These are phyloP conservation scores for Cryptoblepharus egeriae DNA, from an alignment of 2,797 vertebrate genomes.

Conservation along the genomic window DNA sequence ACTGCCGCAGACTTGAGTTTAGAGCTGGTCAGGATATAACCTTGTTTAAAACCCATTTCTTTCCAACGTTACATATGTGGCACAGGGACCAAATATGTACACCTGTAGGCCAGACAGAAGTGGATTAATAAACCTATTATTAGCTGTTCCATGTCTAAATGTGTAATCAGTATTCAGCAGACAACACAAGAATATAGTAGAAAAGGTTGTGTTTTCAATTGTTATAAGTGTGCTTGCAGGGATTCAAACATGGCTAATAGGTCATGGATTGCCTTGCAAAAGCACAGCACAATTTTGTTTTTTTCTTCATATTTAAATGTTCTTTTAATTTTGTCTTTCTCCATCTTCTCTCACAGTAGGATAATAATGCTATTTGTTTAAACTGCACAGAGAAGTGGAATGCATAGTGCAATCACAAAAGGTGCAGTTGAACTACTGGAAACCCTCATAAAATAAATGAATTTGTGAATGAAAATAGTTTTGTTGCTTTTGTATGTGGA, in stretches of 20 bases:
- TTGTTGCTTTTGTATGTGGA: not conserved
- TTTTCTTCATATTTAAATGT: not conserved
- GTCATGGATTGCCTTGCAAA: slow-evolving; percentile 9
- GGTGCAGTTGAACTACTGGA: not conserved
- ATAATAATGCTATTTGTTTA: not conserved
- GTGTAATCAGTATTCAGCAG: not conserved
- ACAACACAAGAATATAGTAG: not conserved
- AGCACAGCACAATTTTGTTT: not conserved
- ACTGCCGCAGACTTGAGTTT: not conserved
- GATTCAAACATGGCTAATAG: slow-evolving; percentile 17
- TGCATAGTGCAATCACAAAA: not conserved
- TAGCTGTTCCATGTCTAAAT: not conserved
- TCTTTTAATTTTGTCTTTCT: not conserved
- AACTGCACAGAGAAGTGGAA: slow-evolving; percentile 5
- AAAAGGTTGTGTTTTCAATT: slow-evolving; percentile 10
- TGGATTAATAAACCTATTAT: not conserved
- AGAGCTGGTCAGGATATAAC: not conserved
- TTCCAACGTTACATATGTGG: no score
- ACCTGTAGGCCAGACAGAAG: no score
- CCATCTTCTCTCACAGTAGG: not conserved
- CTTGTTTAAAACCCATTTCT: no score
- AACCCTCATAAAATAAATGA: slow-evolving; percentile 1
- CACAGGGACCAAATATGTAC: no score
- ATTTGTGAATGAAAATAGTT: not conserved
- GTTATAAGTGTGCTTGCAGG: not conserved